These are phyloP conservation scores for Apamea epomidion DNA, from an alignment of 2,888 invertebrate species.

Conservation along the genomic window DNA sequence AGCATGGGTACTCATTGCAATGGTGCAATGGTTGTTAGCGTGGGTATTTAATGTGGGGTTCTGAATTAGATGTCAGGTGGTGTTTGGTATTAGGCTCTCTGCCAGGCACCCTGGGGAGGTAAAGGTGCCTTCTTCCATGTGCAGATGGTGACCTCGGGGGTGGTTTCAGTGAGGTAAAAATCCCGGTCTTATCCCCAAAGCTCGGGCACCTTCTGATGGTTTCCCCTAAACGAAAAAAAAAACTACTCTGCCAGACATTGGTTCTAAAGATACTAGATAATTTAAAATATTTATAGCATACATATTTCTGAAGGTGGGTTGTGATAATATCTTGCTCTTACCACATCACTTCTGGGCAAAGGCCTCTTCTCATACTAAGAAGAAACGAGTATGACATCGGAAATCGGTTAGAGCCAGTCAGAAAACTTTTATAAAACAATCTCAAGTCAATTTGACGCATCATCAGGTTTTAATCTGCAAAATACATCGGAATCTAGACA, in stretches of 20 bases:
- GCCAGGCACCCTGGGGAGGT: background rate
- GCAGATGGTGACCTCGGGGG: background rate
- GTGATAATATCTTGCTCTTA: background rate
- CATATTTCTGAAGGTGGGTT: background rate
- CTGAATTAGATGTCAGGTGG: background rate
- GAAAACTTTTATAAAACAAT: background rate
- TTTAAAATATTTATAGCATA: background rate
- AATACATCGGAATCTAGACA: background rate
- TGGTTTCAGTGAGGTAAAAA: background rate
- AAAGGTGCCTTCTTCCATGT: background rate
- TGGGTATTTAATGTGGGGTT: background rate
- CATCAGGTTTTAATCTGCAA: conserved; percentile 2
- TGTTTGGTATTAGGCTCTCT: background rate
- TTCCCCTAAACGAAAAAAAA: background rate
- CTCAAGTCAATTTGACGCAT: conserved; percentile 34
- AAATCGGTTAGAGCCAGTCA: background rate
- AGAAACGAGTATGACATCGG: background rate
- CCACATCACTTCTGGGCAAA: background rate
- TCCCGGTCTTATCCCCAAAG: background rate
- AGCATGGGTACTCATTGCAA: background rate
- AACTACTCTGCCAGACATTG: too few relatives aligned
- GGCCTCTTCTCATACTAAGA: background rate
- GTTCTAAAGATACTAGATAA: background rate
- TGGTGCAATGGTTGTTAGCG: background rate
- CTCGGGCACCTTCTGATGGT: background rate